Percentiles rank a stretch among this genome's conserved stretches.
phyloP scores from a whole-genome alignment of 2,888 invertebrate genomes.

The Drosophila paranaensis region DNA sequence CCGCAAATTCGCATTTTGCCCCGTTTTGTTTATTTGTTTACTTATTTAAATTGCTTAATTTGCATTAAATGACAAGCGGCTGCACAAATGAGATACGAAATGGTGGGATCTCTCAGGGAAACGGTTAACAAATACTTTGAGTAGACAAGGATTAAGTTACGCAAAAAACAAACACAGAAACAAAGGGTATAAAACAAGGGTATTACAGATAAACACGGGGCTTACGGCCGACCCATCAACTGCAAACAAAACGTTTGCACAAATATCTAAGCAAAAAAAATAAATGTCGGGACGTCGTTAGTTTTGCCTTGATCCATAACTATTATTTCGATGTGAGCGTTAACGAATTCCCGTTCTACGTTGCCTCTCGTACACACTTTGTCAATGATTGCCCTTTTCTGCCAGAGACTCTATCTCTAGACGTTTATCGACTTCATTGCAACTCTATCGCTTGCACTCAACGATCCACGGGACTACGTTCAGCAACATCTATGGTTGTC shows the following conservation, averaged over 20 bases:
- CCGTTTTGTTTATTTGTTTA: conserved; percentile 64
- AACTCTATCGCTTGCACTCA: too few species aligned
- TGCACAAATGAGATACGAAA: conserved; percentile 27
- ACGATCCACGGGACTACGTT: too few species aligned
- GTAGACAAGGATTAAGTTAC: conserved; percentile 21
- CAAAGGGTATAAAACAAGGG: conserved; percentile 1
- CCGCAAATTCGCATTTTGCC: conserved; percentile 53
- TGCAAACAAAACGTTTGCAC: not conserved
- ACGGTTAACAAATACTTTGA: conserved; percentile 24
- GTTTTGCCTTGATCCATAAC: too few species aligned
- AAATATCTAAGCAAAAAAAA: not conserved
- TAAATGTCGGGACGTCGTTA: too few species aligned
- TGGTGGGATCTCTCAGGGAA: conserved; percentile 19
- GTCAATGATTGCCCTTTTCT: too few species aligned
- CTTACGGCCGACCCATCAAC: not conserved
- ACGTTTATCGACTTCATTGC: too few species aligned
- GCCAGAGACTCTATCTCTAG: too few species aligned
- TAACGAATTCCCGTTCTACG: too few species aligned
- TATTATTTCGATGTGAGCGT: too few species aligned
- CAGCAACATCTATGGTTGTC: too few species aligned
- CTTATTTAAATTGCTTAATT: conserved; percentile 80
- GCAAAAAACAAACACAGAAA: conserved; percentile 14
- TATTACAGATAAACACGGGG: not conserved
- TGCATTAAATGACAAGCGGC: conserved; percentile 69
- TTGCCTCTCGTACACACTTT: too few species aligned